Percentiles rank a stretch among this genome's conserved stretches.
Evolutionary conservation across 2,797 vertebrate species (phyloP).

Genomic region (Furcifer pardalis): DNA sequence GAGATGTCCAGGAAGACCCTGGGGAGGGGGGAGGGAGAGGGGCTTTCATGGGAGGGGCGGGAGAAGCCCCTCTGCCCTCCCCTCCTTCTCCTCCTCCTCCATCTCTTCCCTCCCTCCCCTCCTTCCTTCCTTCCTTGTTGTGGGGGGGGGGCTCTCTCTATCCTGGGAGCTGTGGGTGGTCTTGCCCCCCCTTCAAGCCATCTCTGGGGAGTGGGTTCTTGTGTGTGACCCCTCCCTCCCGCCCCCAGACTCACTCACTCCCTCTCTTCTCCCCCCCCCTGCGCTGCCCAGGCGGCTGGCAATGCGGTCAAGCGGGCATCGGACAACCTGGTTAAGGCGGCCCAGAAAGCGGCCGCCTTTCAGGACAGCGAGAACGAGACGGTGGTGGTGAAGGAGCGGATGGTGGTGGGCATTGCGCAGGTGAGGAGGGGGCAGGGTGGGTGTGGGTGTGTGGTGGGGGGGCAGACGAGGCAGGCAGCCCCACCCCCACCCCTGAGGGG

Average conservation of each 20-base stretch:
- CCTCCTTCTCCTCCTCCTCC: rapidly evolving
- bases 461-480: no score
- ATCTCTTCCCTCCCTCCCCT: not conserved
- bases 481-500: not conserved
- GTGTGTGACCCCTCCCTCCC: no score
- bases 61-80: no score
- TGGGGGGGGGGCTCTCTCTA: no score
- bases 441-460: not conserved
- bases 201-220: no score
- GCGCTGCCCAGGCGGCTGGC: constrained; percentile 85
- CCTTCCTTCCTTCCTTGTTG: no score
- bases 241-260: no score
- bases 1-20: no score
- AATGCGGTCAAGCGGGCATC: constrained; percentile 96
- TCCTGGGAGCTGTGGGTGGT: no score
- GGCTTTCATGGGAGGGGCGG: no score
- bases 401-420: constrained; percentile 99
- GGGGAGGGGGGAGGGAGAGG: not conserved
- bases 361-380: constrained; percentile 90
- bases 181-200: no score
- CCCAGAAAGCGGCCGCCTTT: constrained; percentile 96
- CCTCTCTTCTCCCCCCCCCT: no score
- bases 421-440: constrained; percentile 66
- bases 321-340: constrained; percentile 96
- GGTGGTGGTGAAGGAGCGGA: constrained; percentile 95